These are phyloP conservation scores for Ctenomys sociabilis DNA, from an alignment of 2,113 vertebrate species.

Conservation along the genomic window DNA sequence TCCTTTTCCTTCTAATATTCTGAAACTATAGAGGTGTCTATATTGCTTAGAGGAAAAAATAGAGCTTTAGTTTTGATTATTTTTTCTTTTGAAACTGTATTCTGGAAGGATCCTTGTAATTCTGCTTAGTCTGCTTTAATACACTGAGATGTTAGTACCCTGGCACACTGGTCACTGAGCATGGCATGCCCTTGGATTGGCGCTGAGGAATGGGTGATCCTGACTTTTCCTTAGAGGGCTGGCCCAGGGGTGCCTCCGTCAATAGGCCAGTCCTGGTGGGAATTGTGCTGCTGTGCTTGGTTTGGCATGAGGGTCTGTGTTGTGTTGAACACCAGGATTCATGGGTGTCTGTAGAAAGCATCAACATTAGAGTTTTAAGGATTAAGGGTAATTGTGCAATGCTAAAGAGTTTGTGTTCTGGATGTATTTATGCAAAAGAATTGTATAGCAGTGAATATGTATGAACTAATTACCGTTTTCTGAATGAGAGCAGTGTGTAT, in stretches of 20 bases:
- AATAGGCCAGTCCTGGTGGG: slow-evolving; percentile 74
- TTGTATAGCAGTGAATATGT: neutral
- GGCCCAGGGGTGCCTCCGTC: slow-evolving; percentile 75
- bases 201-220: neutral
- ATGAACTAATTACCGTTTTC: neutral
- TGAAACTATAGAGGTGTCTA: slow-evolving; percentile 72
- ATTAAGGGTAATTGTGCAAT: neutral
- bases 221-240: slow-evolving; percentile 72
- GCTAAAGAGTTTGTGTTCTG: neutral
- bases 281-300: slow-evolving; percentile 77
- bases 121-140: slow-evolving; percentile 82
- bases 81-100: slow-evolving; percentile 84
- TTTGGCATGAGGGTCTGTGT: slow-evolving; percentile 49
- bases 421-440: neutral
- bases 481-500: neutral
- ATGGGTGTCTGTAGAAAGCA: neutral
- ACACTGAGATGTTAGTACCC: neutral
- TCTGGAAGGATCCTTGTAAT: slow-evolving; percentile 85
- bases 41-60: slow-evolving; percentile 73
- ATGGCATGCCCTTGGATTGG: neutral
- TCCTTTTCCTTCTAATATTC: slow-evolving; percentile 73
- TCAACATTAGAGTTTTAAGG: neutral
- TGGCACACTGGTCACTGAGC: neutral
- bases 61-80: slow-evolving; percentile 83
- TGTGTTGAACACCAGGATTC: slow-evolving; percentile 74